Conservation (phyloP, 1,140 invertebrate species). For the Thaumetopoea pityocampa region DNA sequence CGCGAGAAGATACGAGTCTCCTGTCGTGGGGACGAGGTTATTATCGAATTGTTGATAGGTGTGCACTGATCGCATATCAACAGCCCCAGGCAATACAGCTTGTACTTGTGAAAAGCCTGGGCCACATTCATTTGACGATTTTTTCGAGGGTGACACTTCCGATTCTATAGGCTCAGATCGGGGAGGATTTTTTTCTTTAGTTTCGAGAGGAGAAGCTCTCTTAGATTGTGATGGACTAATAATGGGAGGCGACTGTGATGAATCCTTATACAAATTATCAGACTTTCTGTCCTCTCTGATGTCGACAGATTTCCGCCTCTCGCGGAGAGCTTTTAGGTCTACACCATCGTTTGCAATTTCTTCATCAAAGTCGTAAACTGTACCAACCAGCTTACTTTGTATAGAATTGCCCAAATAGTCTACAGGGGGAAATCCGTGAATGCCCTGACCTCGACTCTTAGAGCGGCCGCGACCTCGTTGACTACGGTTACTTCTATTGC, state of each 20-base stretch:
- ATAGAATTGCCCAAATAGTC: slow-evolving; percentile 75
- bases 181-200: slow-evolving; percentile 43
- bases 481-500: slow-evolving; percentile 73
- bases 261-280: slow-evolving; percentile 76
- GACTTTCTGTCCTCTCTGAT: slow-evolving; percentile 79
- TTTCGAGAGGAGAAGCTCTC: slow-evolving; percentile 34
- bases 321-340: slow-evolving; percentile 87
- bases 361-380: slow-evolving; percentile 92
- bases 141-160: slow-evolving; percentile 38
- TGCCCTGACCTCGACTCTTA: slow-evolving; percentile 79
- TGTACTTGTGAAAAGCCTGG: slow-evolving; percentile 78
- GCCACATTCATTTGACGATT: slow-evolving; percentile 33
- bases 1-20: slow-evolving; percentile 77
- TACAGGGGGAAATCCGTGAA: slow-evolving; percentile 33
- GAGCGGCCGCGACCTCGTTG: slow-evolving; percentile 81
- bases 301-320: slow-evolving; percentile 86
- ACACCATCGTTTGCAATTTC: slow-evolving; percentile 87
- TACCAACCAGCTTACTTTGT: slow-evolving; percentile 87
- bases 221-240: slow-evolving; percentile 66
- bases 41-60: slow-evolving; percentile 83
- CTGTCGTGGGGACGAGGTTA: slow-evolving; percentile 38
- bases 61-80: slow-evolving; percentile 92
- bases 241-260: slow-evolving; percentile 77
- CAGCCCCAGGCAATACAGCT: slow-evolving; percentile 87
- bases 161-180: slow-evolving; percentile 38